Evolutionary conservation across 2,797 vertebrate species (phyloP).

Genomic region (Pseudopleuronectes americanus): DNA sequence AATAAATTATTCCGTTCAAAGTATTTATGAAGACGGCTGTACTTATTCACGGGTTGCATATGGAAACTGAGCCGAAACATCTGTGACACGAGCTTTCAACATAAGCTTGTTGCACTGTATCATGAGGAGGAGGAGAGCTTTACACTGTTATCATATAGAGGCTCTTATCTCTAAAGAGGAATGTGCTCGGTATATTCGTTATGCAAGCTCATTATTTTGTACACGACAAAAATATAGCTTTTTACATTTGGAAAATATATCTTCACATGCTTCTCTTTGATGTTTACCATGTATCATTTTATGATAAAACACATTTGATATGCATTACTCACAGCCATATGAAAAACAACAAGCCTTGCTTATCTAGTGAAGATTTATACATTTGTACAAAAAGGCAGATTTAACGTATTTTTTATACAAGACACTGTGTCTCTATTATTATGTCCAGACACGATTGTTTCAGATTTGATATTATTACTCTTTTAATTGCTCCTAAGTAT

Average conservation of each 20-base stretch:
- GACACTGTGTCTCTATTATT: not conserved
- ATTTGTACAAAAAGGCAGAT: conserved; percentile 20
- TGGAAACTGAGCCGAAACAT: conserved; percentile 8
- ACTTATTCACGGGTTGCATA: not conserved
- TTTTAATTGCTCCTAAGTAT: not conserved
- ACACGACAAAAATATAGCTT: not conserved
- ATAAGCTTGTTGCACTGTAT: conserved; percentile 24
- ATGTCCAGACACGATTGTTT: not conserved
- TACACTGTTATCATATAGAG: conserved; percentile 5
- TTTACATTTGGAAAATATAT: conserved; percentile 15
- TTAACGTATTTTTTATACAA: conserved; percentile 25
- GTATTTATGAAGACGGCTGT: conserved; percentile 6
- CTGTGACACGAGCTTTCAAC: conserved; percentile 17
- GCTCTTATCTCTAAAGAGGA: conserved; percentile 30
- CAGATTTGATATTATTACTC: conserved; percentile 16
- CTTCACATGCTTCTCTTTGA: conserved; percentile 14
- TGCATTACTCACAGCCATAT: conserved; percentile 23
- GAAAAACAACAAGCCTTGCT: conserved; percentile 3
- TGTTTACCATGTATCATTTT: conserved; percentile 26
- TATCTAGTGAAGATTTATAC: conserved; percentile 11
- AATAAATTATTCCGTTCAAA: not conserved
- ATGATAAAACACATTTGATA: conserved; percentile 8
- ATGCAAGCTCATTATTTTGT: conserved; percentile 24
- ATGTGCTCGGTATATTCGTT: conserved; percentile 30
- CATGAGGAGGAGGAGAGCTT: conserved; percentile 29